These are phyloP conservation scores for Anagrus nilaparvatae DNA, from an alignment of 1,140 invertebrate species.

Conservation along the genomic window DNA sequence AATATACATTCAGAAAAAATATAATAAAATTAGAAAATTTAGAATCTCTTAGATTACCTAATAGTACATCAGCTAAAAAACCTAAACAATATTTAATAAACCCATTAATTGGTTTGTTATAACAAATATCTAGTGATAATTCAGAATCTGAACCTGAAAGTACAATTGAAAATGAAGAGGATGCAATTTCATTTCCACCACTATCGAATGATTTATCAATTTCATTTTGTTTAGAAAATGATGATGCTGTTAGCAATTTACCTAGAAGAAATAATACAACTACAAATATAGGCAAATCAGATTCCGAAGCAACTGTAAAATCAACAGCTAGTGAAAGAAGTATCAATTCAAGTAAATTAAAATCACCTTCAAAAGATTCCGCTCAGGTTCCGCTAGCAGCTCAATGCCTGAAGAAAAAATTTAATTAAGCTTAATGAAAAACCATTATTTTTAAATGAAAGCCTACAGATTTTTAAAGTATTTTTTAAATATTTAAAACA, in stretches of 20 bases:
- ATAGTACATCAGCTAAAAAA: slow-evolving; percentile 45
- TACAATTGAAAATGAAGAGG: slow-evolving; percentile 42
- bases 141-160: slow-evolving; percentile 41
- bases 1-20: too few relatives aligned
- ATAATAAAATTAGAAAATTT: too few relatives aligned
- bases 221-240: slow-evolving; percentile 51
- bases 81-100: slow-evolving; percentile 73
- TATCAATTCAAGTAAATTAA: slow-evolving; percentile 39
- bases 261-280: slow-evolving; percentile 42
- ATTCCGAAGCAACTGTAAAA: slow-evolving; percentile 50
- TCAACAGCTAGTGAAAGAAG: slow-evolving; percentile 46
- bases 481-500: too few relatives aligned
- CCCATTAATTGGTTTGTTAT: slow-evolving; percentile 75
- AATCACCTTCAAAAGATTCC: slow-evolving; percentile 29
- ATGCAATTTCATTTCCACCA: slow-evolving; percentile 47
- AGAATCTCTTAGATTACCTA: too few relatives aligned
- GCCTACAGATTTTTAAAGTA: too few relatives aligned
- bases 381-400: too few relatives aligned
- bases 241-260: slow-evolving; percentile 45
- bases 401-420: slow-evolving; percentile 62
- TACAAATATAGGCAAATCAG: slow-evolving; percentile 50
- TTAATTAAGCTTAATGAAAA: slow-evolving; percentile 49
- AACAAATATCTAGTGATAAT: slow-evolving; percentile 64
- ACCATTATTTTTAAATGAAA: too few relatives aligned
- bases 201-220: slow-evolving; percentile 47